Evolutionary conservation across 2,113 vertebrate genomes (phyloP).

Genomic region (Phoenicopterus ruber): DNA sequence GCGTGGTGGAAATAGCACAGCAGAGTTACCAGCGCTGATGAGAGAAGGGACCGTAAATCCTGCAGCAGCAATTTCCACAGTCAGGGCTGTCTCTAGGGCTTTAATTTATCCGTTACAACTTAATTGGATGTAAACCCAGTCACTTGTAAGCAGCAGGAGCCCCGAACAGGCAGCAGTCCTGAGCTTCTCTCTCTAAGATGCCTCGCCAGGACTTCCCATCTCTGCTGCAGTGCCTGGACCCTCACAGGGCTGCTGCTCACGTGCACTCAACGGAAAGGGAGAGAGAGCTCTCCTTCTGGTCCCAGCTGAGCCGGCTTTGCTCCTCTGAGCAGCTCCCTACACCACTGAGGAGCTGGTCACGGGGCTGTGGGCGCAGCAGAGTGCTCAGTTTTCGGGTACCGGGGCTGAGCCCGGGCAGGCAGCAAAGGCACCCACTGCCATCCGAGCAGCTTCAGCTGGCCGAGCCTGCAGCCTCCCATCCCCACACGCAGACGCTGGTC

Average conservation of each 20-base stretch:
- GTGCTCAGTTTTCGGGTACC: not conserved
- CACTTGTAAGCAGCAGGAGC: not conserved
- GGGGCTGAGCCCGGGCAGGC: not conserved
- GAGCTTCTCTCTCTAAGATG: not conserved
- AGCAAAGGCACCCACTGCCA: not conserved
- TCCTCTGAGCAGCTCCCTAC: not conserved
- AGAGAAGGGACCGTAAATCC: conserved; percentile 47
- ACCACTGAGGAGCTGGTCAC: not conserved
- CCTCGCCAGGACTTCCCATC: not conserved
- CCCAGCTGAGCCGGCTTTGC: not conserved
- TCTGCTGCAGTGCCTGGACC: not conserved
- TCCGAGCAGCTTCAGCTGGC: not conserved
- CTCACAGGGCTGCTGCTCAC: not conserved
- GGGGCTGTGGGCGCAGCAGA: not conserved
- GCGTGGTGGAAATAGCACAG: not conserved
- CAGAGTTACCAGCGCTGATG: not conserved
- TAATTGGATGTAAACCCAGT: not conserved
- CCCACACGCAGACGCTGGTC: not conserved
- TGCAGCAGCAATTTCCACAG: not conserved
- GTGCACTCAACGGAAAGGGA: not conserved
- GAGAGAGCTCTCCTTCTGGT: not conserved
- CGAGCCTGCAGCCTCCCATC: not conserved
- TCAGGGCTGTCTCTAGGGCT: not conserved
- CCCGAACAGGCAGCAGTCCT: not conserved
- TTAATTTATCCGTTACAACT: not conserved